Evolutionary conservation across 37 sponge, comb jelly and placozoan species (phyloP), one percentile per base, ranked within the genome.

Genomic region (Bolinopsis microptera): DNA sequence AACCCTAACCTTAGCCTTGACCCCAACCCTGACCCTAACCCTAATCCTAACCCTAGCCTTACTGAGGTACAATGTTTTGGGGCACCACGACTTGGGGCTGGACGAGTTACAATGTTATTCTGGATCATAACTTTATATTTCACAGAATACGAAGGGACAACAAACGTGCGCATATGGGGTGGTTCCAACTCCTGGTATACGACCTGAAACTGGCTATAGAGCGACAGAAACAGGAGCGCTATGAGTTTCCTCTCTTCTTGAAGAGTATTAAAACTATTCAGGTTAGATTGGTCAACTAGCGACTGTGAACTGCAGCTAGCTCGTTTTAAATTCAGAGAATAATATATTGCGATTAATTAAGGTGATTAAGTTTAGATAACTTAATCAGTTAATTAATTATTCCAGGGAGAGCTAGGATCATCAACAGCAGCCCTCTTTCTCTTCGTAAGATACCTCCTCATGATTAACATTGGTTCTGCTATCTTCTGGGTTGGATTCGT

Each of bases 221-320:
- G 61, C 34, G 26, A 2, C 90, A 86, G 90, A 86, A 39, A 27
- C 24, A 86, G 9, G 90, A 86, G 61, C 24, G 90, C 3, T 41
- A 86, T 40, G 90, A 86, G 61, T 86, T 86, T 27, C 41, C 41
- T 0, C 61, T 86, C 30, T 86, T 86, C 22, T 40, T 86, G 30
- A 86, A 86, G 90, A 38, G 28, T 25, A 86, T 86, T 30, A 86
- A 86, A 25, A 39, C 90, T 24, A 86, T 86, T n/a, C 90, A 86
- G 90, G 90, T 86, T 5, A 86, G 61, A n/a, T 27, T 22, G 68
- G n/a, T n/a, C n/a, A n/a, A n/a, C n/a, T n/a, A n/a, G n/a, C n/a
- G n/a, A n/a, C n/a, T n/a, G n/a, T n/a, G n/a, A n/a, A n/a, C n/a
- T n/a, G n/a, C n/a, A n/a, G n/a, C n/a, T n/a, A n/a, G n/a, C n/a